These are phyloP conservation scores for Metallyticus violacea DNA, from an alignment of 2,888 invertebrate species.

Conservation along the genomic window DNA sequence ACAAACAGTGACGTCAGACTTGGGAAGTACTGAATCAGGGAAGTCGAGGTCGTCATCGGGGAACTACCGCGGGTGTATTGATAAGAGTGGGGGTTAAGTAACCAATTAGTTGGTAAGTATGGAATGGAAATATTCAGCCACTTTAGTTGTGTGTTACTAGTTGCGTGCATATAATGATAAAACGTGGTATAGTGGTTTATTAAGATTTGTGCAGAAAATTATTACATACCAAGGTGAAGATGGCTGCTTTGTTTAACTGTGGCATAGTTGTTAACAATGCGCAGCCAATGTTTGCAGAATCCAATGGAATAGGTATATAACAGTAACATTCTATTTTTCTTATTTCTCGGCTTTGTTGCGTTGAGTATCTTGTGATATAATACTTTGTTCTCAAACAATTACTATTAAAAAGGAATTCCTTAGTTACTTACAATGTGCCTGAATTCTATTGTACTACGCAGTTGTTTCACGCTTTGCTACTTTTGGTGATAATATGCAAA, in stretches of 20 bases:
- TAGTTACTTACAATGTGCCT: too few species aligned
- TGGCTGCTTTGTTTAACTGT: background rate
- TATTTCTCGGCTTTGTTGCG: background rate
- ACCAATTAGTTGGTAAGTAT: background rate
- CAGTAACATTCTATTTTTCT: background rate
- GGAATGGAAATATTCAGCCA: background rate
- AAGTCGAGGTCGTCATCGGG: slow-evolving; percentile 10
- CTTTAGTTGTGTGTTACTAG: background rate
- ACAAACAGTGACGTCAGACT: background rate
- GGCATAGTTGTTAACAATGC: background rate
- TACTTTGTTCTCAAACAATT: background rate
- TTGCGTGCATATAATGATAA: background rate
- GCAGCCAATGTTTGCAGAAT: background rate
- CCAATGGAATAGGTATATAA: background rate
- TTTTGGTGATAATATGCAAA: background rate
- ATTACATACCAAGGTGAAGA: background rate
- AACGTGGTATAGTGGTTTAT: background rate
- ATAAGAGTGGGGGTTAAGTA: background rate
- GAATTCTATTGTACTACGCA: background rate
- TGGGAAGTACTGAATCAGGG: background rate
- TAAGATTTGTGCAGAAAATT: background rate
- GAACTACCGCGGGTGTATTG: background rate
- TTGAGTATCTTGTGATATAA: background rate
- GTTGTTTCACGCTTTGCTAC: background rate
- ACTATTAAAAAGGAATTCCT: too few species aligned